Base-by-base conservation (phyloP, 2,797 vertebrate genomes). In the Artibeus lituratus region DNA sequence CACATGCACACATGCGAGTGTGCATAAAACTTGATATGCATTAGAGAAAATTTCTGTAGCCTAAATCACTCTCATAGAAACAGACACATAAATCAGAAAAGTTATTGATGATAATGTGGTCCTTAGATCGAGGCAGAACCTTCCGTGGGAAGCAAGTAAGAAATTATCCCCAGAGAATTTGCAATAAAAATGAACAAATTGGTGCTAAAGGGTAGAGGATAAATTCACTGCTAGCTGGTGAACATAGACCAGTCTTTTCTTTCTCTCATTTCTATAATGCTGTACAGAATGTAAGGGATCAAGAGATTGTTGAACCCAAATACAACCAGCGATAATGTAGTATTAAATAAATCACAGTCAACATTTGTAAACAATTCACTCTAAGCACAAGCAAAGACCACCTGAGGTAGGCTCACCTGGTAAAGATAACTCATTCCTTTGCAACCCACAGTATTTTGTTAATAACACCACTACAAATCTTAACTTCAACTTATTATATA, bases 311-410 rank as follows among this genome's bases (percentile, higher is more conserved):
- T 86, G 81, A 91, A 87, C 15, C 53, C 55, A 88, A 94, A 93
- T 16, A 76, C 8, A 77, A 88, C 10, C 26, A 7, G 77, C 55
- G 35, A 72, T 70, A 65, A n/a, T 39, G 9, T 2, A 69, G 22
- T 90, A 93, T 69, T 91, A 94, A 88, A 86, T 53, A 87, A 94
- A 91, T 89, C 37, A 82, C 37, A 73, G 55, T 86, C 69, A 26
- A 83, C 65, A 87, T 84, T 74, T 81, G 49, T 29, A 91, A 88
- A 77, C 26, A 51, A 86, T 29, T 92, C 62, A 81, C 32, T 95
- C 35, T 92, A 90, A 84, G 37, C 19, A 51, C 9, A 4, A 69
- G 44, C 32, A 77, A 90, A 96, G 90, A 19, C 7, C 39, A 77
- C 5, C 44, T 5, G 14, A 67, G 1, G 32, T n/a, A 85, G n/a